phyloP scores from a whole-genome alignment of 2,113 vertebrate genomes.

The Prionailurus viverrinus region DNA sequence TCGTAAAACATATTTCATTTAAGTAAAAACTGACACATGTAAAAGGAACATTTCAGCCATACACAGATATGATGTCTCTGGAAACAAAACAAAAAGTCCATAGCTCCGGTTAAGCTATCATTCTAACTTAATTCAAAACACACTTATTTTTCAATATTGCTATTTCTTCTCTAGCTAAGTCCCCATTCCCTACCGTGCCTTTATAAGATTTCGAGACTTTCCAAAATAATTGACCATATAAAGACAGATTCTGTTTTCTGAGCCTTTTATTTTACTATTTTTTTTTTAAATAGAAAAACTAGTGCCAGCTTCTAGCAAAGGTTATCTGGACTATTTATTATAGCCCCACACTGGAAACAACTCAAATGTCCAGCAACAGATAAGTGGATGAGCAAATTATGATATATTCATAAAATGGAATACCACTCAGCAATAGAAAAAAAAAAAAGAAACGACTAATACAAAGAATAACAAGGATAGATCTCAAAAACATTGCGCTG shows the following conservation, averaged over 20 bases:
- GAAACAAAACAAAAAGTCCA: not conserved
- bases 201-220: not conserved
- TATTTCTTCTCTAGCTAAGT: not conserved
- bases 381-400: not conserved
- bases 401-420: not conserved
- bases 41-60: not conserved
- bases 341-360: not conserved
- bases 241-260: not conserved
- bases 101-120: not conserved
- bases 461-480: not conserved
- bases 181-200: not conserved
- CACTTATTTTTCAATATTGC: not conserved
- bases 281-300: constrained; percentile 18
- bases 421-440: not conserved
- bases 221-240: not conserved
- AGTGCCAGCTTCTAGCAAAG: not conserved
- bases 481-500: not conserved
- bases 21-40: not conserved
- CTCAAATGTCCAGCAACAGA: not conserved
- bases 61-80: not conserved
- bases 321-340: not conserved
- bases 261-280: not conserved
- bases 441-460: not conserved
- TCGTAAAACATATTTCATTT: not conserved
- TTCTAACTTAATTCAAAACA: not conserved